Conservation (phyloP, 2,797 vertebrate genomes). For the Zenarchopterus dispar region DNA sequence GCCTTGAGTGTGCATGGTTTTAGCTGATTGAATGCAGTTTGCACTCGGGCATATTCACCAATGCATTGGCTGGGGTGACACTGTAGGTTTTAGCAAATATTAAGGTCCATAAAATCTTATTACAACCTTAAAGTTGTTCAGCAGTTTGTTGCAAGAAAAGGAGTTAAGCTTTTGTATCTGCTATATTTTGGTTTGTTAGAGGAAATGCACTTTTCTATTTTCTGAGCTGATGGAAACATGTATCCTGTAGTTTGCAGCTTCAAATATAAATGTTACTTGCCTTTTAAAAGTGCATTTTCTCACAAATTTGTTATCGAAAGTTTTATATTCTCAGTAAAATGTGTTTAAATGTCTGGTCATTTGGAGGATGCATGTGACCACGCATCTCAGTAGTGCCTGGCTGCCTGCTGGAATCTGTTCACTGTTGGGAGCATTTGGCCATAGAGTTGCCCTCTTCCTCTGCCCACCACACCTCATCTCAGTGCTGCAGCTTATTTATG, state of each 20-base stretch:
- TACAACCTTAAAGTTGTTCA: slow-evolving; percentile 76
- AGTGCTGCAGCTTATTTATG: slow-evolving; percentile 49
- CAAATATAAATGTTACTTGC: too few relatives aligned
- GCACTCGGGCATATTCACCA: slow-evolving; percentile 76
- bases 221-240: neutral
- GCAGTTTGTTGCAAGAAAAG: slow-evolving; percentile 59
- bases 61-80: slow-evolving; percentile 70
- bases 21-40: slow-evolving; percentile 54
- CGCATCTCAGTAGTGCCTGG: slow-evolving; percentile 27
- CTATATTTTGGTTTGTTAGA: neutral
- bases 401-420: slow-evolving; percentile 16
- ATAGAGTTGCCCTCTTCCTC: neutral
- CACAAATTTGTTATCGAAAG: slow-evolving; percentile 2
- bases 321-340: slow-evolving; percentile 39
- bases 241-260: too few relatives aligned
- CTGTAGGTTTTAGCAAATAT: slow-evolving; percentile 71
- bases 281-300: neutral
- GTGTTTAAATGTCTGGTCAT: too few relatives aligned
- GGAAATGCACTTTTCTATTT: slow-evolving; percentile 30
- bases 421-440: slow-evolving; percentile 18
- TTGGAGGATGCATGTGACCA: slow-evolving; percentile 3
- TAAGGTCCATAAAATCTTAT: slow-evolving; percentile 76
- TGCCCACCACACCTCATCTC: slow-evolving; percentile 18
- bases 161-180: neutral
- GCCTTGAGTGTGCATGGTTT: slow-evolving; percentile 92